Evolutionary conservation across 2,888 invertebrate species (phyloP).

Genomic region (Acheta domesticus): DNA sequence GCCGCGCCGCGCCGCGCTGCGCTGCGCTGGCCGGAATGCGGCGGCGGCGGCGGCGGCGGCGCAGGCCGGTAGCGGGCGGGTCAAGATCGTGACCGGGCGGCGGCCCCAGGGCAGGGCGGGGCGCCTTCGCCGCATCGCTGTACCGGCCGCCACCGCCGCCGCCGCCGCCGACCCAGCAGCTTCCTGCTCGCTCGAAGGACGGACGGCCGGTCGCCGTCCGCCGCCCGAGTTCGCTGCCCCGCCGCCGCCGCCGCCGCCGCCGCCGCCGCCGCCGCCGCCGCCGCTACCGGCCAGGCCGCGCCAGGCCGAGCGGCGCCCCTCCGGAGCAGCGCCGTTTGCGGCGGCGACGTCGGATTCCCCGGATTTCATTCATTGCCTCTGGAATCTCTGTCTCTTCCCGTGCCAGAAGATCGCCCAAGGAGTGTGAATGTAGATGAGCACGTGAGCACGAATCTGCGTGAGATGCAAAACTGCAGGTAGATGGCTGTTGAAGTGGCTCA

Average conservation of each 20-base stretch:
- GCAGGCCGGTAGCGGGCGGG: constrained; percentile 6
- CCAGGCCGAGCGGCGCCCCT: background rate
- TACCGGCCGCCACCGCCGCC: background rate
- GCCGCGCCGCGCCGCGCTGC: too few species aligned
- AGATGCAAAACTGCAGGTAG: too few species aligned
- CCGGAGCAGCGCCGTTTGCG: background rate
- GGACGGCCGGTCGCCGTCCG: background rate
- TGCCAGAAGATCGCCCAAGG: too few species aligned
- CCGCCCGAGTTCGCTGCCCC: background rate
- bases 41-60: background rate
- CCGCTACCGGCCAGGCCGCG: background rate
- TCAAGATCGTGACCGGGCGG: background rate
- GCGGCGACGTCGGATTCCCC: background rate
- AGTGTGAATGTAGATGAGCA: too few species aligned
- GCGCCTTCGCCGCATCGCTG: background rate
- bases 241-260: background rate
- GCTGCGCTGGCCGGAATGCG: background rate
- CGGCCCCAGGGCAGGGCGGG: background rate
- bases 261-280: background rate
- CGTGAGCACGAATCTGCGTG: too few species aligned
- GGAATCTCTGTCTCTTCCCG: background rate
- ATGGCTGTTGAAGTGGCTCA: too few species aligned
- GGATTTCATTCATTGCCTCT: background rate
- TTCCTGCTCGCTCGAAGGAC: background rate
- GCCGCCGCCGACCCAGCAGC: background rate